These are phyloP conservation scores for Metaphire vulgaris DNA, from an alignment of 1,140 invertebrate genomes.

Conservation along the genomic window DNA sequence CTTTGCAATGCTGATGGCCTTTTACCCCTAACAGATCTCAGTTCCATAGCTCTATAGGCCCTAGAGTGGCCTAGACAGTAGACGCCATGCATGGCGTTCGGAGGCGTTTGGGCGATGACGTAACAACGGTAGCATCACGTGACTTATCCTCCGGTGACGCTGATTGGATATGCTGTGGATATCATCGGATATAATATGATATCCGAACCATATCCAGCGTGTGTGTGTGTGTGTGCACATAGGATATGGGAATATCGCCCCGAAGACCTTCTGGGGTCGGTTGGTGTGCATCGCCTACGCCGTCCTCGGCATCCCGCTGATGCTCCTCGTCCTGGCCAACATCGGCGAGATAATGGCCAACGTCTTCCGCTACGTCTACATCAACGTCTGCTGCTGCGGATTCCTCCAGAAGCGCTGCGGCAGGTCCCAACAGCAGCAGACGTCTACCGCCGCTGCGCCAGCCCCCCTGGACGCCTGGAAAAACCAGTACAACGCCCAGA, in stretches of 20 bases:
- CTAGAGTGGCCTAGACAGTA: not conserved
- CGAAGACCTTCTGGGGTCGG: slow-evolving; percentile 83
- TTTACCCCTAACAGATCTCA: no score
- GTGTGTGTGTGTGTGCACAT: slow-evolving; percentile 33
- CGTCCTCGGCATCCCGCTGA: slow-evolving; percentile 85
- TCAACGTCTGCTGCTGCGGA: slow-evolving; percentile 61
- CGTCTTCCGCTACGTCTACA: slow-evolving; percentile 76
- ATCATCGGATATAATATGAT: not conserved
- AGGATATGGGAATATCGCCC: slow-evolving; percentile 93
- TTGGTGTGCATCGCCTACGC: slow-evolving; percentile 93
- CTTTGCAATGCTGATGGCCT: no score
- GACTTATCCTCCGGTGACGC: not conserved
- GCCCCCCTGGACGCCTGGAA: slow-evolving; percentile 26
- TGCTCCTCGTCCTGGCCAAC: slow-evolving; percentile 86
- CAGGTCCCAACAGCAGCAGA: slow-evolving; percentile 27
- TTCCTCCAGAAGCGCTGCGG: slow-evolving; percentile 14
- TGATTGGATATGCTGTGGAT: slow-evolving; percentile 12
- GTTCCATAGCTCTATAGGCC: not conserved
- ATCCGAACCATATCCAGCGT: not conserved
- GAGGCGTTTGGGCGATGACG: not conserved
- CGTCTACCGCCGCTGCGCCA: slow-evolving; percentile 32
- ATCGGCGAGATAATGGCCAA: slow-evolving; percentile 92
- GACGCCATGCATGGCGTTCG: not conserved
- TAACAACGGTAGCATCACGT: not conserved
- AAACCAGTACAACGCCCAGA: slow-evolving; percentile 21